A percentile compares a stretch with the other conserved stretches of the same genome.
Evolutionary conservation across 2,113 vertebrate genomes (phyloP).

Genomic region (Odontophorus gujanensis): DNA sequence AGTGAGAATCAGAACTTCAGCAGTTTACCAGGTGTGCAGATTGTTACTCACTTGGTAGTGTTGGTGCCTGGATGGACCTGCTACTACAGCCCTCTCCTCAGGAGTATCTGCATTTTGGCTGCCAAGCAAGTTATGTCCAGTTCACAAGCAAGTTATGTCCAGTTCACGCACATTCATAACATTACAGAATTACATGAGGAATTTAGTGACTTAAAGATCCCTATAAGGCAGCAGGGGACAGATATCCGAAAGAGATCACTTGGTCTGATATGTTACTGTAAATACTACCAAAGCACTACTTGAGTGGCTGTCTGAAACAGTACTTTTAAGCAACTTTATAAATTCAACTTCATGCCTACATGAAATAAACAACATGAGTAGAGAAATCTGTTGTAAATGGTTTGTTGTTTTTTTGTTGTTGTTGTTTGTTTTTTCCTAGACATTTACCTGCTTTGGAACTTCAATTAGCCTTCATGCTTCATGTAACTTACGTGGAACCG

Average conservation of each 20-base stretch:
- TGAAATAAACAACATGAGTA: not conserved
- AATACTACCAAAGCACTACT: not conserved
- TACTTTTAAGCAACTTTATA: not conserved
- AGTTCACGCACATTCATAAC: not conserved
- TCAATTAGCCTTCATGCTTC: not conserved
- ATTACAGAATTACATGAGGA: not conserved
- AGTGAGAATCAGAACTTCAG: not conserved
- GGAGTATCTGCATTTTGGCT: not conserved
- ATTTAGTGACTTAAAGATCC: not conserved
- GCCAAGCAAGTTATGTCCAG: not conserved
- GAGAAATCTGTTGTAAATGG: not conserved
- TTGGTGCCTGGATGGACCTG: accelerated
- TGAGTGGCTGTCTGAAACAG: not conserved
- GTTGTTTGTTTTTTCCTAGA: not conserved
- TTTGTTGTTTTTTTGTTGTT: not conserved
- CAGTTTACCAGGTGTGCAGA: not conserved
- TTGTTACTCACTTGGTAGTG: no score
- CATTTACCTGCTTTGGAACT: not conserved
- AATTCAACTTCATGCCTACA: not conserved
- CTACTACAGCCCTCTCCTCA: not conserved
- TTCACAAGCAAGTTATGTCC: no score
- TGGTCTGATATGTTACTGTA: not conserved
- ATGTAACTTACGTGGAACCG: not conserved
- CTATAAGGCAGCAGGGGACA: not conserved
- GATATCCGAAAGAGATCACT: not conserved